Percentiles rank a stretch among this genome's conserved stretches.
These are phyloP conservation scores for Rattus rattus DNA, from an alignment of 2,113 vertebrate genomes.

Conservation along the genomic window DNA sequence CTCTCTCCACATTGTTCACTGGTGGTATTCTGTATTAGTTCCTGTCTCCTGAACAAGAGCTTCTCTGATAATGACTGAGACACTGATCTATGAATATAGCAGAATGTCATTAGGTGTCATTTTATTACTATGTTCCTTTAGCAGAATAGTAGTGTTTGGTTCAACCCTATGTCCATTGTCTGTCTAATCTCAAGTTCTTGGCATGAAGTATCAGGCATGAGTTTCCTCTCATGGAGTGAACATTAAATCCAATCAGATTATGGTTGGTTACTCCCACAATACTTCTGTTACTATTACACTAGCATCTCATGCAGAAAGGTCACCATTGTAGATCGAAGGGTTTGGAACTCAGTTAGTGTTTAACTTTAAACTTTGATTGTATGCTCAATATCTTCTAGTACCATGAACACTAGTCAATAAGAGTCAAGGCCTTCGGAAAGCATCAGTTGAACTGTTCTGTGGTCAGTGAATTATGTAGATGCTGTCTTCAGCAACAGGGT, in stretches of 20 bases:
- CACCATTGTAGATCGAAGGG: background rate
- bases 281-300: background rate
- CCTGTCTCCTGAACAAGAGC: too few relatives aligned
- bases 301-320: background rate
- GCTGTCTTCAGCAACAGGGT: background rate
- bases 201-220: background rate
- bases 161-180: background rate
- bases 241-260: background rate
- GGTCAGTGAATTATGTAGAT: background rate
- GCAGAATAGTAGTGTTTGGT: background rate
- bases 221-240: background rate
- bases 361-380: background rate
- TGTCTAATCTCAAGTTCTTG: background rate
- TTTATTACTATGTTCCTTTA: background rate
- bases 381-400: background rate
- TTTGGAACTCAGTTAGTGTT: background rate
- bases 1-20: background rate
- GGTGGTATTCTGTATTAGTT: background rate
- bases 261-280: background rate
- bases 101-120: background rate
- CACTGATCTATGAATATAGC: background rate
- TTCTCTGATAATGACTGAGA: background rate
- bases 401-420: background rate
- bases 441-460: background rate
- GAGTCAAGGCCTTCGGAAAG: background rate